Evolutionary conservation across 2,113 vertebrate genomes (phyloP), one percentile per base, ranked within the genome.

Genomic region (Platycercus adscitus): DNA sequence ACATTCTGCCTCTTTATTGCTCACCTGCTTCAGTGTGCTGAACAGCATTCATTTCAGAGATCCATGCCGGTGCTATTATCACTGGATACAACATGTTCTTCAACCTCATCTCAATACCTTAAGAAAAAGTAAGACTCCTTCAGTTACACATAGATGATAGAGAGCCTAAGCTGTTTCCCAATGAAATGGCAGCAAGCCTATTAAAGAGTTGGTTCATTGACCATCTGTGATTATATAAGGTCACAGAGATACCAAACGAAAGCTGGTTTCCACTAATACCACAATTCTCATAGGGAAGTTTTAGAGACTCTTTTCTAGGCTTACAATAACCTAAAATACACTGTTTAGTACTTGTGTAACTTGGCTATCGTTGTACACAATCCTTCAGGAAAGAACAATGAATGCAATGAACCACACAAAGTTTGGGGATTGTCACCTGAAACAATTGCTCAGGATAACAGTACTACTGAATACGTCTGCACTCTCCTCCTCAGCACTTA

Each of bases 81-180:
- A 99, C 92, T 6, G 99, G 99, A 84, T 99, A 99, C 55, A 99
- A 60, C 97, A 98, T 95, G 93, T 99, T 99, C 97, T 99, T 99
- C 86, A 99, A 98, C 86, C 99, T 99, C 97, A 99, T 99, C 95
- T 99, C 99, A 7, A 99, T 98, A 88, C 99, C 99, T 99, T 23
- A 43, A 94, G 63, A 61, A 84, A 88, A 97, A 93, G 10, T 10
- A 96, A 83, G 73, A 86, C 3, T 70, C 73, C 31, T 63, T 86
- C 61, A 85, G 70, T 88, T 69, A 88, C 37, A 37, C 13, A 13
- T 7, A 88, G 31, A 41, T 82, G 84, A 72, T 43, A 85, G 46
- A 46, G 15, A 65, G 19, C 56, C 56, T 47, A 37, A 58, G 24
- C 49, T 39, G 9, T 41, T 86, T 90, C 31, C 37, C 53, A 35